Base-by-base conservation (phyloP, 2,797 vertebrate species). In the Arnoldichthys spilopterus region DNA sequence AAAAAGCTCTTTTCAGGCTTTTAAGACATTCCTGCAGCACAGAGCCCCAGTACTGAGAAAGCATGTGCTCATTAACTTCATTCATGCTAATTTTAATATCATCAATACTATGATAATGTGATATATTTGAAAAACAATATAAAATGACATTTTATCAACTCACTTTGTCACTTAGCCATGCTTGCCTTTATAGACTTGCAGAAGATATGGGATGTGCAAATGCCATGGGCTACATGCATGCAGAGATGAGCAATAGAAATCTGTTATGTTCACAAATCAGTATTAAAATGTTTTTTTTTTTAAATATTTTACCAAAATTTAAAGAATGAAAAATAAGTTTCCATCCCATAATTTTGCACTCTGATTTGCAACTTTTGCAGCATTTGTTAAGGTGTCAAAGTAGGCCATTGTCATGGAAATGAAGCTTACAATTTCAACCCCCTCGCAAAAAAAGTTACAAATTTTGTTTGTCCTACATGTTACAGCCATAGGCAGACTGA, bases 391-490 rank as follows among this genome's bases (percentile, higher is more conserved):
- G 34, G 54, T 43, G 47, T 30, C 2, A 4, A 51, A 30, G 43
- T 20, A 9, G 24, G 24, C 43, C 67, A 56, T 56, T 71, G 32
- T 56, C 49, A 71, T 53, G 68, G 20, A 71, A 56, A 54, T 54
- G 2, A 53, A 30, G 26, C 73, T 72, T 32, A 59, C 45, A 72
- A 40, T 72, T 32, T 43, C 2, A 73, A 58, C 54, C 43, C 68
- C 47, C 32, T 54, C 43, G 9, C 43, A 45, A 45, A 40, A 4
- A 34, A 62, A 15, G 1, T 32, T 43, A 22, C 15, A 62, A 43
- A n/a, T 74, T 62, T 51, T 20, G 59, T 68, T 77, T 74, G 66
- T 74, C 58, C 66, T 63, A 37, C 43, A 47, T 53, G 63, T 70
- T 71, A 34, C 37, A 1, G 32, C 47, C 62, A 70, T 75, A 43